Percentiles rank a stretch among this genome's conserved stretches.
Conservation (phyloP, 2,888 invertebrate genomes). For the Hypercompe scribonia region DNA sequence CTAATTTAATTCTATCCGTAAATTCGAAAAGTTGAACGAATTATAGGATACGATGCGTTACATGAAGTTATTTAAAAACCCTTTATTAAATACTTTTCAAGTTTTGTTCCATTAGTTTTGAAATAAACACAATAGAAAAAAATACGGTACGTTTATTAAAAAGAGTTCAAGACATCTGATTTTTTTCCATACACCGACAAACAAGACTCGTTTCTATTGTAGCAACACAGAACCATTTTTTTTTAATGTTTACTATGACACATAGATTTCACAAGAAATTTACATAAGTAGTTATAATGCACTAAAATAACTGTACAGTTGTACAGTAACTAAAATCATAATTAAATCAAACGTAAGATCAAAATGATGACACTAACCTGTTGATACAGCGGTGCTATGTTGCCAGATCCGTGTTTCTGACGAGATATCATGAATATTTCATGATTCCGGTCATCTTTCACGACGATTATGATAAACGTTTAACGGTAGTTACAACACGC, state of each 20-base stretch:
- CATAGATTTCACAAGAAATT: neutral
- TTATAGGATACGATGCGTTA: neutral
- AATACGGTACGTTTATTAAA: neutral
- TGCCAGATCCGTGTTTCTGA: constrained; percentile 59
- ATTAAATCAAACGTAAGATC: neutral
- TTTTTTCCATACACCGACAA: neutral
- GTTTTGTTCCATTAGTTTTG: neutral
- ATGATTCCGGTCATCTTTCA: constrained; percentile 66
- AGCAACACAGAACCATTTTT: neutral
- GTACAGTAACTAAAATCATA: neutral
- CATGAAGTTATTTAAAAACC: neutral
- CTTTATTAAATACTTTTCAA: neutral
- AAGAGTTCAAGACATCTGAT: neutral
- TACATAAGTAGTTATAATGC: neutral
- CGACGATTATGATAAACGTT: constrained; percentile 52
- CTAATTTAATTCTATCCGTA: neutral
- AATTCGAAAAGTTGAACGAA: neutral
- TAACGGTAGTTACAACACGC: constrained; percentile 54
- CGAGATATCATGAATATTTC: constrained; percentile 68
- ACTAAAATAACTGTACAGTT: neutral
- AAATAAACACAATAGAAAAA: neutral
- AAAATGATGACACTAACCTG: constrained; percentile 66
- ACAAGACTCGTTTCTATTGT: neutral
- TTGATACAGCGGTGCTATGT: constrained; percentile 64
- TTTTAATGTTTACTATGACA: neutral